Conservation (phyloP, 2,113 vertebrate genomes). For the Pongo abelii region DNA sequence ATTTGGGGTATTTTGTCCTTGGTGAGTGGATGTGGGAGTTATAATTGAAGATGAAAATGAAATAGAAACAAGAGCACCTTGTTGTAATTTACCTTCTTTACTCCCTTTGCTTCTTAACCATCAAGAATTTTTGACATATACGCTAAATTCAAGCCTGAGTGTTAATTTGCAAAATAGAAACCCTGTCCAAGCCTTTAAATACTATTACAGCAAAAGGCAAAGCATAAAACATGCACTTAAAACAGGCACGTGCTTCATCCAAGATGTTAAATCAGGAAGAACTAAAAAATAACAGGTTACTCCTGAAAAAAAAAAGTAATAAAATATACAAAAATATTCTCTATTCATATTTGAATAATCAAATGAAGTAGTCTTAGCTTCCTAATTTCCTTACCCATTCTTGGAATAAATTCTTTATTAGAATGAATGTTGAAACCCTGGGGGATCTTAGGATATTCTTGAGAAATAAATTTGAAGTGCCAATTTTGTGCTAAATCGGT, state of each 20-base stretch:
- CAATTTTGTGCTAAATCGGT: conserved; percentile 25
- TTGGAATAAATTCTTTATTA: conserved; percentile 43
- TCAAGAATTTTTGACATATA: background rate
- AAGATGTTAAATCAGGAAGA: background rate
- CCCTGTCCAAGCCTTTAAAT: background rate
- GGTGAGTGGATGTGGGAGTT: background rate
- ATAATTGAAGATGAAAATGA: background rate
- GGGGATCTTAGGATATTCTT: background rate
- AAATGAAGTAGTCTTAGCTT: background rate
- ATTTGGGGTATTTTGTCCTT: background rate
- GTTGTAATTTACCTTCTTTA: background rate
- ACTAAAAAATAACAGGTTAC: background rate
- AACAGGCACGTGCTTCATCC: background rate
- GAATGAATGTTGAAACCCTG: background rate
- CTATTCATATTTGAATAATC: conserved; percentile 37
- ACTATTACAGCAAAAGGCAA: background rate
- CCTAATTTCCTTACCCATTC: conserved; percentile 17
- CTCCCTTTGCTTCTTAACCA: background rate
- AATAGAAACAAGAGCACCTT: background rate
- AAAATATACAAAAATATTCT: background rate
- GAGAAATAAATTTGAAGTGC: background rate
- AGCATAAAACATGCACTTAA: background rate
- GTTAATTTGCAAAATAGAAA: background rate
- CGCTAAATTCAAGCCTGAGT: background rate
- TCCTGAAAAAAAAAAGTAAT: background rate